Evolutionary conservation across 1,140 invertebrate species (phyloP).

Genomic region (Neodiprion virginianus): DNA sequence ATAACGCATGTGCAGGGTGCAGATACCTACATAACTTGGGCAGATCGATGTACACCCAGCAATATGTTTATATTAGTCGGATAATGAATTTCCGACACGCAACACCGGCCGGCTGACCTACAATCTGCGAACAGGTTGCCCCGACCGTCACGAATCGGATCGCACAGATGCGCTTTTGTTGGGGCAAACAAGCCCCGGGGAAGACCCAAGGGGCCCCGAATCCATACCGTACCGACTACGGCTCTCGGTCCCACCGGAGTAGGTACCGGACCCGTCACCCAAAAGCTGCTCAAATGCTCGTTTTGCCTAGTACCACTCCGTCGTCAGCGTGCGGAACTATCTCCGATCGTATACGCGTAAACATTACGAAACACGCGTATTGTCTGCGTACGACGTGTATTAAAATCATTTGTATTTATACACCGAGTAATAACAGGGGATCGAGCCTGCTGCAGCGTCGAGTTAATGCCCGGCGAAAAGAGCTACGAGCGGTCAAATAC

Average conservation of each 20-base stretch:
- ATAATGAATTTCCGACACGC: conserved; percentile 58
- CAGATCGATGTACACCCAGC: conserved; percentile 25
- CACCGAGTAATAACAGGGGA: no score
- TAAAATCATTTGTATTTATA: conserved; percentile 2
- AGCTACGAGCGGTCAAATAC: no score
- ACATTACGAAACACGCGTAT: no score
- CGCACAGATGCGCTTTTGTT: conserved; percentile 60
- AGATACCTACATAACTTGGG: no score
- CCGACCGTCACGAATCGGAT: conserved; percentile 26
- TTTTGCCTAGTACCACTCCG: conserved; percentile 31
- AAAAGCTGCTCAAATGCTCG: conserved; percentile 56
- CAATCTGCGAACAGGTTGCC: conserved; percentile 50
- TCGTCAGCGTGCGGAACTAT: no score
- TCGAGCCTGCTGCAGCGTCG: no score
- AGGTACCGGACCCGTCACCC: background rate
- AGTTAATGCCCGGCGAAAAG: no score
- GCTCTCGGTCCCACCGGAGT: no score
- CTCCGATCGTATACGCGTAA: no score
- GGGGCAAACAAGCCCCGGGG: conserved; percentile 23
- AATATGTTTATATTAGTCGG: conserved; percentile 63
- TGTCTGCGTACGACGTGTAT: background rate
- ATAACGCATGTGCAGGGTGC: background rate
- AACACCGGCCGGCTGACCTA: conserved; percentile 6
- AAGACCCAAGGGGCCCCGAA: conserved; percentile 38
- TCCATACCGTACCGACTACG: conserved; percentile 45